Base-by-base conservation (phyloP, 2,113 vertebrate genomes). In the Amphiprion percula region DNA sequence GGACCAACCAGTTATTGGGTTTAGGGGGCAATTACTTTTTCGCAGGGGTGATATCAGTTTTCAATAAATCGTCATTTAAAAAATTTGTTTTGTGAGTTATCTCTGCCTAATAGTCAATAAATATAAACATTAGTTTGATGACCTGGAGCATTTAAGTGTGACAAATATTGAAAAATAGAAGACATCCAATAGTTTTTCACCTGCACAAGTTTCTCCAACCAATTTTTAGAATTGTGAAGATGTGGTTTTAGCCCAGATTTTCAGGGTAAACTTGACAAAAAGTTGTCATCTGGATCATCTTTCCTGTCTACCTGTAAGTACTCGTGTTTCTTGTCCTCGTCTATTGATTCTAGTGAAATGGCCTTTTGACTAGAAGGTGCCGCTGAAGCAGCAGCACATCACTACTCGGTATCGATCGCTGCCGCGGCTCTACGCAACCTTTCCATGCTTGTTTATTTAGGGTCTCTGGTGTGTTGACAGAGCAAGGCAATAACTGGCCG, bases 371-470 rank as follows among this genome's bases (percentile, higher is more conserved):
- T 78, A 30, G 72, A 74, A 77, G 68, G 66, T 81, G 80, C 61
- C 68, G 19, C 80, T 44, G 79, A 85, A 90, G 63, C 74, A 80
- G 82, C 82, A 79, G 54, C 78, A 74, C 77, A 80, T 79, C 68
- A 55, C 78, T 50, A 11, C 66, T 74, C 37, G 11, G 23, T 80
- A 90, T 87, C 75, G 90, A 91, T 90, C 10, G 41, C 37, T 59
- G 17, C 79, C 65, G 50, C 60, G 52, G 53, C 63, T 55, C 64
- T 67, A 52, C 74, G 82, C 69, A 89, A 73, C 79, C 74, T 66
- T 81, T 74, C 82, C 69, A 56, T 76, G 78, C 77, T 83, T 91
- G 83, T 87, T 93, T 89, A 76, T 85, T 88, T 66, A 60, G 63
- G 26, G 66, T 26, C 85, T 68, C 66, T 59, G 69, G 66, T 59